Conservation (phyloP, 2,797 vertebrate genomes). For the Pipistrellus nathusii region DNA sequence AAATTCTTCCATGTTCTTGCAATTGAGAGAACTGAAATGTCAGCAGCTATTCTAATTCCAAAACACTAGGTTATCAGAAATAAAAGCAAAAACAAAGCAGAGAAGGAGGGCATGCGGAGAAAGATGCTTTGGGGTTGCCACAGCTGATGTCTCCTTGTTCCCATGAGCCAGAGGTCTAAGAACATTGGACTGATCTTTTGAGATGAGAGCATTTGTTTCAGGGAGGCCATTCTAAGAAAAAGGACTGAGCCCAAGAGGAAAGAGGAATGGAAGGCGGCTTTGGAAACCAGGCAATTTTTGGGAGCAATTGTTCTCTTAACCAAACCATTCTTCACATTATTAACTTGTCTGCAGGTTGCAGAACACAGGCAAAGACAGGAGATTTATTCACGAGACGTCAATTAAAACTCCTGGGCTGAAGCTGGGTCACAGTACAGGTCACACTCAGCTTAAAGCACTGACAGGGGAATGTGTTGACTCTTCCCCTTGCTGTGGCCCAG, state of each 20-base stretch:
- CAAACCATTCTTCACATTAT: conserved; percentile 54
- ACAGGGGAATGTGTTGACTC: background rate
- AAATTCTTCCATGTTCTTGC: background rate
- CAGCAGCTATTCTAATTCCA: background rate
- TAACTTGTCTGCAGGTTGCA: conserved; percentile 61
- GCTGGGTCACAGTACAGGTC: conserved; percentile 4
- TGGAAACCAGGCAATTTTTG: conserved; percentile 3
- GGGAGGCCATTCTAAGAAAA: background rate
- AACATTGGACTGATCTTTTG: background rate
- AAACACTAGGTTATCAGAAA: background rate
- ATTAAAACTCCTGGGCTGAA: conserved; percentile 70
- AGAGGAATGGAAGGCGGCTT: background rate
- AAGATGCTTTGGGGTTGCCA: background rate
- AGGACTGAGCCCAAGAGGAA: background rate
- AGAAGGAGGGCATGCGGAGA: background rate
- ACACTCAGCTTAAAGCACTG: background rate
- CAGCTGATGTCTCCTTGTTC: background rate
- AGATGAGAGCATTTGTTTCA: background rate
- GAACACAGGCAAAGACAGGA: conserved; percentile 9
- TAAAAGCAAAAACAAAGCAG: background rate
- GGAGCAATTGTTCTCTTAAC: conserved; percentile 73
- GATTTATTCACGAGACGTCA: conserved; percentile 71
- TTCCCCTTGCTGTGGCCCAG: background rate
- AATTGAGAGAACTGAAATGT: background rate
- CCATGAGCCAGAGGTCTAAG: conserved; percentile 12